phyloP scores from a whole-genome alignment of 2,113 vertebrate genomes.

The Oryzias melastigma region DNA sequence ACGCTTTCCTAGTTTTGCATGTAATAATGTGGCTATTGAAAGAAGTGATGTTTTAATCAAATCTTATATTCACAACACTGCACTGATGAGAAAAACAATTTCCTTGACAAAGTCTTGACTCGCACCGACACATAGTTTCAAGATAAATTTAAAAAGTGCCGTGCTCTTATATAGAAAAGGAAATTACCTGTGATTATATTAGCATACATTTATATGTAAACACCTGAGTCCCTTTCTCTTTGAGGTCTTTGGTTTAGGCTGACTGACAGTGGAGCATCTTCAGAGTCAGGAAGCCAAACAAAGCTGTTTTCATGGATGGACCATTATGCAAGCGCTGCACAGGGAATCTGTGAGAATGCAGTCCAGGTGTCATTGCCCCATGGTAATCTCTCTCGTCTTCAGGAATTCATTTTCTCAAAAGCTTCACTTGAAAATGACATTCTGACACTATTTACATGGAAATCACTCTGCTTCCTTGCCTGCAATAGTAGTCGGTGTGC shows the following conservation, averaged over 20 bases:
- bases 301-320: conserved; percentile 73
- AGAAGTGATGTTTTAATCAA: too few species aligned
- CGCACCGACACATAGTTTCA: neutral
- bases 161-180: conserved; percentile 35
- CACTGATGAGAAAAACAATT: conserved; percentile 10
- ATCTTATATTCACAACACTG: too few species aligned
- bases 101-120: neutral
- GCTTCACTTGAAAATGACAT: conserved; percentile 70
- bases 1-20: too few species aligned
- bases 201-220: conserved; percentile 73
- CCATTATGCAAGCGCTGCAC: conserved; percentile 69
- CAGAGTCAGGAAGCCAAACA: conserved; percentile 52
- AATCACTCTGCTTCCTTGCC: conserved; percentile 73
- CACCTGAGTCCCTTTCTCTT: conserved; percentile 37
- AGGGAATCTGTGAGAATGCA: conserved; percentile 72
- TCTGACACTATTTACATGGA: conserved; percentile 81
- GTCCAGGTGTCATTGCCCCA: conserved; percentile 65
- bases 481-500: conserved; percentile 55
- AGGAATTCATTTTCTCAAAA: conserved; percentile 76
- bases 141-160: conserved; percentile 36
- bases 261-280: conserved; percentile 59
- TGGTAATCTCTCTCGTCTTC: conserved; percentile 71
- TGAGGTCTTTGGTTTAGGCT: conserved; percentile 32
- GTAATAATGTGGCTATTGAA: too few species aligned
- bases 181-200: conserved; percentile 42